phyloP scores from a whole-genome alignment of 2,113 vertebrate genomes.

The Tupaia chinensis region DNA sequence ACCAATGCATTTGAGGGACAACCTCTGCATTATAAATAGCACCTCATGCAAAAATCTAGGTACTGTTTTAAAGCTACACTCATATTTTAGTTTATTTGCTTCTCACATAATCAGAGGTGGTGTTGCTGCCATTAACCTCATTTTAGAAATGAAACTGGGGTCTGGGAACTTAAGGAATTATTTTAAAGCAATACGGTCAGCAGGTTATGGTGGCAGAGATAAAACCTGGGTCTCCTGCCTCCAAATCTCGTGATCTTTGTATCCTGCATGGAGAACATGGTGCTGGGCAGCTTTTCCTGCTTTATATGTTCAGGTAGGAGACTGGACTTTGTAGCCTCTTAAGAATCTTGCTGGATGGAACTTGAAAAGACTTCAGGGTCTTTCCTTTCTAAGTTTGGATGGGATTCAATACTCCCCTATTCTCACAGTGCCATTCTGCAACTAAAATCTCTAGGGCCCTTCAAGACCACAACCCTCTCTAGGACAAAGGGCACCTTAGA shows the following conservation, averaged over 20 bases:
- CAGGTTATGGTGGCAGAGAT: neutral
- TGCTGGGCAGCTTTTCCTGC: neutral
- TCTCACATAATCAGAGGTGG: neutral
- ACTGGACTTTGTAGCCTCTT: neutral
- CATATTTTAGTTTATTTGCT: neutral
- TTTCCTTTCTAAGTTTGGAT: constrained; percentile 40
- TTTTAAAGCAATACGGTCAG: neutral
- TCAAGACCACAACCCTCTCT: constrained; percentile 20
- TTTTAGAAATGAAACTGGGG: neutral
- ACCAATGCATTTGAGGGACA: neutral
- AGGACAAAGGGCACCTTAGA: constrained; percentile 73
- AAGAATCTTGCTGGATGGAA: neutral
- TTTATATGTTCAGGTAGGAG: neutral
- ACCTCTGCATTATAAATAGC: neutral
- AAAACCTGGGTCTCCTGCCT: neutral
- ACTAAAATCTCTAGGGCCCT: neutral
- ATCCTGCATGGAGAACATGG: neutral
- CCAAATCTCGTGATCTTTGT: neutral
- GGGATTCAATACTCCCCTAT: neutral
- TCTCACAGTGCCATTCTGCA: constrained; percentile 26
- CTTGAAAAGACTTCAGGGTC: neutral
- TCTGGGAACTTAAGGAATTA: neutral
- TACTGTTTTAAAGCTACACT: neutral
- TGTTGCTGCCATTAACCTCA: neutral
- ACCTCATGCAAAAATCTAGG: neutral